phyloP scores from a whole-genome alignment of 2,113 vertebrate species.

The Gracilinanus agilis region DNA sequence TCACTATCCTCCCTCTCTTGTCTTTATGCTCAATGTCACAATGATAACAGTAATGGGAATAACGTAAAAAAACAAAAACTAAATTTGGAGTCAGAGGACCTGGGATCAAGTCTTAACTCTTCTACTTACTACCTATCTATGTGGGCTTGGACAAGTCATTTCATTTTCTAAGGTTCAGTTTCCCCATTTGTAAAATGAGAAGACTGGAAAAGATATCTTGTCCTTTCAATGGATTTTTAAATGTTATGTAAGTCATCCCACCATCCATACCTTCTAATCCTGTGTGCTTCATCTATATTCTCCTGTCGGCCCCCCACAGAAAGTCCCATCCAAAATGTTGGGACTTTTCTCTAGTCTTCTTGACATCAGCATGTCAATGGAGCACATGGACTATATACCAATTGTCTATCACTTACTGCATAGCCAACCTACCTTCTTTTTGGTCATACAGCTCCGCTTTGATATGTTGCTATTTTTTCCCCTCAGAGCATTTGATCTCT shows the following conservation, averaged over 20 bases:
- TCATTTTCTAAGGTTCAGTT: background rate
- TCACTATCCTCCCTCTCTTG: conserved; percentile 4
- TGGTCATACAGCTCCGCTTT: background rate
- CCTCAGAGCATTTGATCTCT: background rate
- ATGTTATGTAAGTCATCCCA: background rate
- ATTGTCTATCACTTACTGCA: background rate
- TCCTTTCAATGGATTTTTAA: background rate
- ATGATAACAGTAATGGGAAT: background rate
- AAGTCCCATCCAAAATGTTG: background rate
- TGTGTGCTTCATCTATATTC: background rate
- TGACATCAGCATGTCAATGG: background rate
- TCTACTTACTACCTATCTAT: background rate
- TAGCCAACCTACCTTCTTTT: background rate
- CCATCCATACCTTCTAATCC: background rate
- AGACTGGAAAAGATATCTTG: background rate
- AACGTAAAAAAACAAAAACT: background rate
- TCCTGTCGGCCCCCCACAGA: background rate
- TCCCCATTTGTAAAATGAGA: background rate
- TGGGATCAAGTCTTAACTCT: background rate
- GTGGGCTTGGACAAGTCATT: background rate
- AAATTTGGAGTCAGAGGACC: background rate
- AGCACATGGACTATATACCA: background rate
- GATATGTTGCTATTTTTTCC: background rate
- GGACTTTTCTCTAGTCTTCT: background rate
- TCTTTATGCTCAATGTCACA: background rate